These are phyloP conservation scores for Excalfactoria chinensis DNA, from an alignment of 2,113 vertebrate genomes.

Conservation along the genomic window DNA sequence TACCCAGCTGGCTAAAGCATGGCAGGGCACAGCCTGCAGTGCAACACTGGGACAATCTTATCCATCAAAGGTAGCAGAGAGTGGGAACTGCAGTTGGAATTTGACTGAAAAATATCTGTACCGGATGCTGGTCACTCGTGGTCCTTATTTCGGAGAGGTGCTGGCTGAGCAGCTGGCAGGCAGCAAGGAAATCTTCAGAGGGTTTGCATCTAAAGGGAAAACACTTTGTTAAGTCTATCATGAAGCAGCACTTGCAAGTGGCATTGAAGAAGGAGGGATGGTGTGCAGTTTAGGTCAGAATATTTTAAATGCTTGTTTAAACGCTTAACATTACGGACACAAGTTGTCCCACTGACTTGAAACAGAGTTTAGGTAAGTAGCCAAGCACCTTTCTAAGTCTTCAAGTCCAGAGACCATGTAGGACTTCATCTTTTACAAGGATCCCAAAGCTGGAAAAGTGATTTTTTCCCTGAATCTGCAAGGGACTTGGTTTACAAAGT, in stretches of 20 bases:
- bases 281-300: not conserved
- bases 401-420: not conserved
- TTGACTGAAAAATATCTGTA: constrained; percentile 68
- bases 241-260: not conserved
- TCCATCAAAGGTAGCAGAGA: not conserved
- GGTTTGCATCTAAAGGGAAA: constrained; percentile 82
- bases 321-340: not conserved
- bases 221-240: constrained; percentile 3
- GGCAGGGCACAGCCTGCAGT: not conserved
- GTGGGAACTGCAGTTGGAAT: not conserved
- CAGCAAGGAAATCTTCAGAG: constrained; percentile 86
- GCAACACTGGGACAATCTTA: accelerated
- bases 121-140: constrained; percentile 86
- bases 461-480: not conserved
- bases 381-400: not conserved
- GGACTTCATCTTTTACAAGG: not conserved
- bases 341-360: not conserved
- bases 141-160: constrained; percentile 85
- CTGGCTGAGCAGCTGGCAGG: constrained; percentile 86
- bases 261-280: not conserved
- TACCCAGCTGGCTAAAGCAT: not conserved
- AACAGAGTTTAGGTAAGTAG: not conserved
- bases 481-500: not conserved
- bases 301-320: not conserved
- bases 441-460: not conserved